A percentile compares a stretch with the other conserved stretches of the same genome.
phyloP scores from a whole-genome alignment of 2,113 vertebrate genomes.

The Axis porcinus region DNA sequence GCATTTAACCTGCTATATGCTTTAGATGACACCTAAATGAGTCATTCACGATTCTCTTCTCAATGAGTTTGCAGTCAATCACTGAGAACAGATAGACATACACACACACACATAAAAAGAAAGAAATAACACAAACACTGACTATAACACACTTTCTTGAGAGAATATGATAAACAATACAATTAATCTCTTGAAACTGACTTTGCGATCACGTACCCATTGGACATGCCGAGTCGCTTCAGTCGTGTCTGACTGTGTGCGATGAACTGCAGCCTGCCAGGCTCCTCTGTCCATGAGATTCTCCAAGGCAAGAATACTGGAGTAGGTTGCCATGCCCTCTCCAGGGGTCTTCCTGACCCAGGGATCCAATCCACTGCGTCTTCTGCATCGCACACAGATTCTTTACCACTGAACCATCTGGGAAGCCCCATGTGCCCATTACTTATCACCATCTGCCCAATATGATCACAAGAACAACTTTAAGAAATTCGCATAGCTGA shows the following conservation, averaged over 20 bases:
- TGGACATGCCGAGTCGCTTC: not conserved
- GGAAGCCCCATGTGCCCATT: not conserved
- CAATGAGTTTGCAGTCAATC: not conserved
- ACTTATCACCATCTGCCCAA: not conserved
- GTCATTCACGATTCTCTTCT: accelerated
- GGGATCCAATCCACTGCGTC: not conserved
- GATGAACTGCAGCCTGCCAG: not conserved
- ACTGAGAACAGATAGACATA: not conserved
- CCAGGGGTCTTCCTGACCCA: not conserved
- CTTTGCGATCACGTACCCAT: not conserved
- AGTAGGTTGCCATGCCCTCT: not conserved
- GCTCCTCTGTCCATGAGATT: not conserved
- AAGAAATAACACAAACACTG: not conserved
- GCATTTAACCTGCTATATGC: not conserved
- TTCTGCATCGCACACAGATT: accelerated
- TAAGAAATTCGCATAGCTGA: not conserved
- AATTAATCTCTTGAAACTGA: not conserved
- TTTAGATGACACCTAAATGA: not conserved
- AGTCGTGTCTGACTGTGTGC: not conserved
- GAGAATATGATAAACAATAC: not conserved
- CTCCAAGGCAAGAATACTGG: not conserved
- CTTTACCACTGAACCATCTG: not conserved
- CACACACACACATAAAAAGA: not conserved
- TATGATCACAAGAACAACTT: not conserved
- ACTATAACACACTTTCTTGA: not conserved